Evolutionary conservation across 1,140 invertebrate species (phyloP), one percentile per base, ranked within the genome.

Genomic region (Archegozetes longisetosus): DNA sequence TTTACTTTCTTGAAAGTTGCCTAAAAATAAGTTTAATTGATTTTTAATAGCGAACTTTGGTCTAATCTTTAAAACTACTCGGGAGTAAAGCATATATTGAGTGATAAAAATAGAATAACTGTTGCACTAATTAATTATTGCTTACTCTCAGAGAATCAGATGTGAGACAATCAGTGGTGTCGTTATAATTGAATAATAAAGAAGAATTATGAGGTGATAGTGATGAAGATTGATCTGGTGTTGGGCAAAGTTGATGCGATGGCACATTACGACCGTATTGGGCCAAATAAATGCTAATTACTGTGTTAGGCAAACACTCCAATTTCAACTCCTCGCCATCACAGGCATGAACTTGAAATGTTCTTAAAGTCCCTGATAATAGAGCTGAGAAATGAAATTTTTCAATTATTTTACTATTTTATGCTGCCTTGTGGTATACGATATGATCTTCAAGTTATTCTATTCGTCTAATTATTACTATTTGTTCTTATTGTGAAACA

Each of bases 321-420:
- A 93, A 78, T 23, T 80, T 80, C 70, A 93, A 81, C 67, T 80
- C 78, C 67, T 92, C 84, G 55, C 86, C 85, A 69, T 92, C 86
- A 72, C 90, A 94, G 2, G 84, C 82, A 3, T 83, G 84, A 65
- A 82, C 80, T 70, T 92, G 86, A 73, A 88, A 88, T 56, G 87
- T 91, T 66, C 84, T 79, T 62, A 94, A 75, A 17, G 87, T 91
- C 46, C 85, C 85, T 67, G 86, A 83, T 63, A 93, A 79, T 57
- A 90, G 77, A 68, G 85, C 88, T 92, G 77, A 20, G 69, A 67
- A 61, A 61, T 68, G 47, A 53, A 2, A 28, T 14, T 14, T 47
- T 47, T 47, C n/a, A 14, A 14, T 53, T 53, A 53, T n/a, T n/a
- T n/a, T n/a, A n/a, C n/a, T n/a, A n/a, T n/a, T n/a, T n/a, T 6